These are phyloP conservation scores for Kradibia gibbosae DNA, from an alignment of 1,140 invertebrate species.

Conservation along the genomic window DNA sequence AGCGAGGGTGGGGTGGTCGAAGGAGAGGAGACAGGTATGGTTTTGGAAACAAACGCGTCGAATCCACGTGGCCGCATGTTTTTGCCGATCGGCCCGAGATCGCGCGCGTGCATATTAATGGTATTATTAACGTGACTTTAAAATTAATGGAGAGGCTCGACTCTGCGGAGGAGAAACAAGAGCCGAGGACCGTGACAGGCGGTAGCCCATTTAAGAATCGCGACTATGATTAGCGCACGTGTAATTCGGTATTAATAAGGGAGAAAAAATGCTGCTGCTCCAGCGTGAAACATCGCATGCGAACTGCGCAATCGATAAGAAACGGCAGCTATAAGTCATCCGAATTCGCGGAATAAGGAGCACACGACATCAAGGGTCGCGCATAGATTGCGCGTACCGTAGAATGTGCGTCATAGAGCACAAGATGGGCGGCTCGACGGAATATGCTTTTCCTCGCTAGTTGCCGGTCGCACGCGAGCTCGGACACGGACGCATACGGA, in stretches of 20 bases:
- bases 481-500: no score
- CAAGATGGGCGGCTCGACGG: conserved; percentile 1
- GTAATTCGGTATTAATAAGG: conserved; percentile 17
- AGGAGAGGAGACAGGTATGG: no score
- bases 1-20: no score
- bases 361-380: conserved; percentile 17
- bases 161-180: not conserved
- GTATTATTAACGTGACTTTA: not conserved
- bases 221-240: not conserved
- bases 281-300: conserved; percentile 7
- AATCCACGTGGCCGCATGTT: not conserved
- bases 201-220: not conserved
- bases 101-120: not conserved
- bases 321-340: not conserved
- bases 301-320: conserved; percentile 29
- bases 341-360: conserved; percentile 16
- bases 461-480: no score
- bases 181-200: not conserved
- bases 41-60: not conserved
- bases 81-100: not conserved
- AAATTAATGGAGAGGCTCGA: not conserved
- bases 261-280: not conserved
- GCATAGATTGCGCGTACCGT: conserved; percentile 40
- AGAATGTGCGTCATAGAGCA: conserved; percentile 36
- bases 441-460: conserved; percentile 39